These are phyloP conservation scores for Parotocinclus haroldoi DNA, from an alignment of 2,797 vertebrate species.

Conservation along the genomic window DNA sequence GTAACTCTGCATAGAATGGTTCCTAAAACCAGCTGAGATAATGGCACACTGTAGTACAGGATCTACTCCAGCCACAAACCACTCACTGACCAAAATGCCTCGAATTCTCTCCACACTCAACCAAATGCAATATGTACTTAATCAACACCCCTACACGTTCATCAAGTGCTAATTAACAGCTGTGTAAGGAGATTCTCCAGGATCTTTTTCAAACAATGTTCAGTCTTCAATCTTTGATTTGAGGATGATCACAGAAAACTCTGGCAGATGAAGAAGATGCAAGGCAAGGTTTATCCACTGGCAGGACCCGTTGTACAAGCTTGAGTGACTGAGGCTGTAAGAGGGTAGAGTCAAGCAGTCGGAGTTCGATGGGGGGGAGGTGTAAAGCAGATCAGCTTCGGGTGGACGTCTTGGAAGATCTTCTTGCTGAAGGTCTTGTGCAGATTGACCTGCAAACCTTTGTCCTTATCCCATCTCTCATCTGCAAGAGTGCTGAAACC, in stretches of 20 bases:
- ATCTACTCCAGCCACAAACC: conserved; percentile 51
- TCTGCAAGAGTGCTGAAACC: conserved; percentile 16
- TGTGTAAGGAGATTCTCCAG: too few species aligned
- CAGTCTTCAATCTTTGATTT: too few species aligned
- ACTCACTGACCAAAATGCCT: conserved; percentile 17
- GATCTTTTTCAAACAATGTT: too few species aligned
- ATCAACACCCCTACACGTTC: too few species aligned
- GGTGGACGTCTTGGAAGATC: conserved; percentile 1
- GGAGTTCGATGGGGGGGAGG: conserved; percentile 41
- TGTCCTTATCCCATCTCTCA: conserved; percentile 14
- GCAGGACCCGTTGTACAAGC: conserved; percentile 13
- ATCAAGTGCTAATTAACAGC: too few species aligned
- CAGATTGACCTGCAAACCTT: conserved; percentile 23
- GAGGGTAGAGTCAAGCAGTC: conserved; percentile 44
- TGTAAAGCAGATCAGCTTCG: conserved; percentile 8
- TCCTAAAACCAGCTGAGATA: conserved; percentile 11
- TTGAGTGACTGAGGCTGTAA: conserved; percentile 10
- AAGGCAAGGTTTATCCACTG: conserved; percentile 4
- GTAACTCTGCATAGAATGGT: conserved; percentile 67
- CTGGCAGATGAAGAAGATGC: conserved; percentile 16
- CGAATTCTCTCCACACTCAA: background rate
- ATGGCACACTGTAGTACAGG: conserved; percentile 42
- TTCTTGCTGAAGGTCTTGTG: conserved; percentile 13
- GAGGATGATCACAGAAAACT: background rate
- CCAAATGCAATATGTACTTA: background rate